Base-by-base conservation (phyloP, 2,888 invertebrate species). In the Apotomis betuletana region DNA sequence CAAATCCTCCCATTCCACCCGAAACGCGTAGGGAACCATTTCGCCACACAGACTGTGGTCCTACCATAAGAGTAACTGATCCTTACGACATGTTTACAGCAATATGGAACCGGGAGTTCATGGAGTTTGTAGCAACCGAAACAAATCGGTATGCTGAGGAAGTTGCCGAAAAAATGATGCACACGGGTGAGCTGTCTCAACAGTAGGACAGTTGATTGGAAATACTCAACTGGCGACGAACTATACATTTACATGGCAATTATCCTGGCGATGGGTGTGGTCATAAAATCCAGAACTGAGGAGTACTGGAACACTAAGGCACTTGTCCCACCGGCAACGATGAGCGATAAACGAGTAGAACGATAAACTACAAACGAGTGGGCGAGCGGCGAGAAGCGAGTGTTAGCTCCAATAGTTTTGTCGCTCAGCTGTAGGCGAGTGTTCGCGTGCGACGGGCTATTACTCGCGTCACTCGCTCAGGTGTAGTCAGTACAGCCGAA, bases 141-240 rank as follows among this genome's bases (percentile, higher is more conserved):
- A 81, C 80, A 0, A 83, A 82, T 55, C 67, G 46, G 13, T 81
- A 82, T 68, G 80, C 80, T n/a, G 77, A 82, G 70, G 72, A 80
- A 59, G 3, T 77, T n/a, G 76, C 74, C 44, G n/a, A 57, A 4
- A n/a, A 67, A 15, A 4, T 64, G 15, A 64, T 64, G 3, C 0
- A 5, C 1, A 27, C 6, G 36, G 49, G 52, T 5, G 61, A 13
- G 4, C 59, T 78, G 3, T 41, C 74, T 74, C 0, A 38, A 9
- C 6, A 77, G 76, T 58, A 69, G 77, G 3, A 77, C 78, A 9
- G n/a, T 15, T 3, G 3, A 62, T 3, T 78, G 79, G 78, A 6
- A 9, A 2, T 75, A 77, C 41, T 76, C 76, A 0, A 44, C n/a
- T 5, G 69, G 27, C 3, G 75, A 78, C 49, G 79, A 79, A 55